Percentiles rank a stretch among this genome's conserved stretches.
Conservation (phyloP, 2,797 vertebrate species). For the Lacerta agilis region DNA sequence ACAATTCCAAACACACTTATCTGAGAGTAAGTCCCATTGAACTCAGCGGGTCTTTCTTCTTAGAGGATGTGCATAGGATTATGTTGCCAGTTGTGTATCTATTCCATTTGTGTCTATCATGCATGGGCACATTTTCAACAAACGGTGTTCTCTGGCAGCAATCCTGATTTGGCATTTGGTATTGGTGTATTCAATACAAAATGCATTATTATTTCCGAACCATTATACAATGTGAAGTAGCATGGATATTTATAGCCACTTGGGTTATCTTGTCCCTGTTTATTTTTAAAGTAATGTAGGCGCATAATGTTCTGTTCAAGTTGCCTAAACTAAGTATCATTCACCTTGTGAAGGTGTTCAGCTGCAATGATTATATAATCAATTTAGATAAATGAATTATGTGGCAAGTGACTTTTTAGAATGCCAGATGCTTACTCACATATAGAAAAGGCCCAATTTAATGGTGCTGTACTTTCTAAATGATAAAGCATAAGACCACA, state of each 20-base stretch:
- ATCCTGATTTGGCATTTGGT: not conserved
- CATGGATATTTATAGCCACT: not conserved
- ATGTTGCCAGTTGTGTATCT: not conserved
- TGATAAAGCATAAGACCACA: not conserved
- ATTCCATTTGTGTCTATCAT: not conserved
- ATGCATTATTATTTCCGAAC: not conserved
- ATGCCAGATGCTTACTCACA: slow-evolving; percentile 3
- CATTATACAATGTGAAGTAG: slow-evolving; percentile 10
- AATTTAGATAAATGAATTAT: not conserved
- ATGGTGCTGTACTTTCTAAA: not conserved
- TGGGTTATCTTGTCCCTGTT: not conserved
- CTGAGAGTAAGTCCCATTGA: not conserved
- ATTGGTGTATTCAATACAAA: slow-evolving; percentile 35
- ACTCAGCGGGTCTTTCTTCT: not conserved
- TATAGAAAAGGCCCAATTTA: not conserved
- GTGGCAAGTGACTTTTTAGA: slow-evolving; percentile 29
- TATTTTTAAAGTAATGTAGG: not conserved
- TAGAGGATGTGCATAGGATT: not conserved
- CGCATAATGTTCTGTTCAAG: not conserved
- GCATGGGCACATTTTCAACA: not conserved
- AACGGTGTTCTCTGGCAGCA: not conserved
- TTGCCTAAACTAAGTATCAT: not conserved
- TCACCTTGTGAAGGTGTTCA: not conserved
- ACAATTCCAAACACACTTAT: not conserved
- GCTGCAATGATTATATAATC: not conserved